These are phyloP conservation scores for Caligus rogercresseyi DNA, from an alignment of 1,140 invertebrate species.

Conservation along the genomic window DNA sequence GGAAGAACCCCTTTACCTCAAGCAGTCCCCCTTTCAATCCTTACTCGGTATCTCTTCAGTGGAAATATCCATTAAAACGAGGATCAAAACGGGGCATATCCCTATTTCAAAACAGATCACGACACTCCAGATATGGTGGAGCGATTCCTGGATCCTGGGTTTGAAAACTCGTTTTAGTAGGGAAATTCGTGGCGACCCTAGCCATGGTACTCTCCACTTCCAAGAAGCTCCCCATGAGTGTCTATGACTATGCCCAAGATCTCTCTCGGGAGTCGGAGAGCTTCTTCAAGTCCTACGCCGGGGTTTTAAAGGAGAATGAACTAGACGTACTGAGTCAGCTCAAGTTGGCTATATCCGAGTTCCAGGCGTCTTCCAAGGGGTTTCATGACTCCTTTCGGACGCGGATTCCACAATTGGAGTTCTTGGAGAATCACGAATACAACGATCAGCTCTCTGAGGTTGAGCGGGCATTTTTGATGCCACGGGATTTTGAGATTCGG, in stretches of 20 bases:
- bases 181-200: neutral
- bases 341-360: neutral
- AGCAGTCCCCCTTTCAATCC: constrained; percentile 1
- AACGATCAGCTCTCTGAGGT: constrained; percentile 9
- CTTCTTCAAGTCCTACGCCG: neutral
- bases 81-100: neutral
- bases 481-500: neutral
- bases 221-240: neutral
- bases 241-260: neutral
- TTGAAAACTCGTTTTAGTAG: constrained; percentile 5
- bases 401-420: constrained; percentile 1
- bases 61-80: constrained; percentile 10
- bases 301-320: neutral
- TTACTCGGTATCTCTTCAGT: constrained; percentile 1
- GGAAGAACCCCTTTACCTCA: neutral
- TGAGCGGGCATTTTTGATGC: constrained; percentile 8
- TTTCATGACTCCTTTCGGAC: neutral
- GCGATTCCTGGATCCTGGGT: neutral
- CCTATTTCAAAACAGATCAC: neutral
- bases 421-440: constrained; percentile 12
- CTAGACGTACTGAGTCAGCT: neutral
- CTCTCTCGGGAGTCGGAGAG: neutral
- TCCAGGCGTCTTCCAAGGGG: neutral
- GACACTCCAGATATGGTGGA: neutral
- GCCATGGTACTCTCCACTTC: neutral